Conservation (phyloP, 2,888 invertebrate species). For the Andrena trimmerana region DNA sequence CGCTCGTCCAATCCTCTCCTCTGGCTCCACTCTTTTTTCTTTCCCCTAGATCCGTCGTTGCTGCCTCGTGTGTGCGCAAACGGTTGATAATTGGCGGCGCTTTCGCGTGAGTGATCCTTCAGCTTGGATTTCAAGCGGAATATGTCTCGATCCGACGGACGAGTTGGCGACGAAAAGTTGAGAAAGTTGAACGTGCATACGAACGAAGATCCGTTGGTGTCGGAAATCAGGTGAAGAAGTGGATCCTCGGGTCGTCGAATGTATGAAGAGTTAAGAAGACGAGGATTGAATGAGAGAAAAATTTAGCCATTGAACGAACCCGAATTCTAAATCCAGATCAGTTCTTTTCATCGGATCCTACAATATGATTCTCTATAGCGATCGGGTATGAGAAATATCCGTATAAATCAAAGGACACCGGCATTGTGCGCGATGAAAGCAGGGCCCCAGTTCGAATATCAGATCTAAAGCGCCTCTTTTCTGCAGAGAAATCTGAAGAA, state of each 20-base stretch:
- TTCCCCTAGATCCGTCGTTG: not conserved
- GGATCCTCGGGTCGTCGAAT: no score
- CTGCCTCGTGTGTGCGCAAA: constrained; percentile 31
- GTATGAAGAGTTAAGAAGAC: no score
- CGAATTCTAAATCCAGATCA: not conserved
- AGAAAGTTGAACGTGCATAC: no score
- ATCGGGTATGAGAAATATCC: constrained; percentile 10
- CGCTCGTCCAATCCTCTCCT: constrained; percentile 6
- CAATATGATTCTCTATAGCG: not conserved
- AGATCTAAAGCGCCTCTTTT: not conserved
- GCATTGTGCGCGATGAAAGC: constrained; percentile 13
- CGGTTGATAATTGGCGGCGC: constrained; percentile 21
- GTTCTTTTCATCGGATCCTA: constrained; percentile 3
- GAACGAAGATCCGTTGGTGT: no score
- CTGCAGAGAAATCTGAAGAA: no score
- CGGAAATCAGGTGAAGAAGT: no score
- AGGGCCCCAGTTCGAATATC: not conserved
- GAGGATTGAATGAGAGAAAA: not conserved
- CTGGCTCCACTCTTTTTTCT: not conserved
- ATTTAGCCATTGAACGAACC: not conserved
- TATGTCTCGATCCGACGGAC: no score
- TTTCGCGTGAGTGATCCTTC: not conserved
- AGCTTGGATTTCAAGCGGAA: no score
- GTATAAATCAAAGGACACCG: constrained; percentile 6
- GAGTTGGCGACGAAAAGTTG: no score